A percentile compares a stretch with the other conserved stretches of the same genome.
These are phyloP conservation scores for Harmothoe impar DNA, from an alignment of 2,888 invertebrate species.

Conservation along the genomic window DNA sequence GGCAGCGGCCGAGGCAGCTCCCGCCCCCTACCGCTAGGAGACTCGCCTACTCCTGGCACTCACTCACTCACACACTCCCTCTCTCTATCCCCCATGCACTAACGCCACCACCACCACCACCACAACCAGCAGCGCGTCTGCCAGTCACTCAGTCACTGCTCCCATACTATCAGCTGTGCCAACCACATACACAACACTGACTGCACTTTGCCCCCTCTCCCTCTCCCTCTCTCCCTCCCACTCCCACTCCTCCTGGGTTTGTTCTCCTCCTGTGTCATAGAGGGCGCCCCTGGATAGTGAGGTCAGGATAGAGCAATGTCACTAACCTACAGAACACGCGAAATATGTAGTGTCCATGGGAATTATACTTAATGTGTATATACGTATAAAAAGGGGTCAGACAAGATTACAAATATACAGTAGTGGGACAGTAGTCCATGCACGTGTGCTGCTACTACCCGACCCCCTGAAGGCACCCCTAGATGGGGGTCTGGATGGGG, in stretches of 20 bases:
- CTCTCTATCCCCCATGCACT: not conserved
- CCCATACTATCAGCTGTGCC: constrained; percentile 33
- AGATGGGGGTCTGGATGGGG: too few species aligned
- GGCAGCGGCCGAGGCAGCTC: not conserved
- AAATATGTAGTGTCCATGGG: too few species aligned
- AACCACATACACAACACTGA: not conserved
- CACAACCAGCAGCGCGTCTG: too few species aligned
- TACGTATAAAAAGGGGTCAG: too few species aligned
- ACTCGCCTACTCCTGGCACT: constrained; percentile 2
- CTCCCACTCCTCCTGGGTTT: constrained; percentile 7
- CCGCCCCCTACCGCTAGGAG: constrained; percentile 20
- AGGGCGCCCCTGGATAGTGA: not conserved
- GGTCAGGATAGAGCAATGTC: not conserved
- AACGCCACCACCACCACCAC: constrained; percentile 24
- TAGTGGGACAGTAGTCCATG: too few species aligned
- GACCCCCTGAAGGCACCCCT: too few species aligned
- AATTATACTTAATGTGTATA: too few species aligned
- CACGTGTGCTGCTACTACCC: too few species aligned
- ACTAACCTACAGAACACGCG: too few species aligned
- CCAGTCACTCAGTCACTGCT: constrained; percentile 24
- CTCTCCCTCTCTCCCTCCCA: not conserved
- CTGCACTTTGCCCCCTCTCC: not conserved
- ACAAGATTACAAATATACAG: too few species aligned
- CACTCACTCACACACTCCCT: constrained; percentile 44
- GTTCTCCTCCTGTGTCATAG: not conserved